Evolutionary conservation across 1,140 invertebrate genomes (phyloP), one percentile per base, ranked within the genome.

Genomic region (Agrypnia vestita): DNA sequence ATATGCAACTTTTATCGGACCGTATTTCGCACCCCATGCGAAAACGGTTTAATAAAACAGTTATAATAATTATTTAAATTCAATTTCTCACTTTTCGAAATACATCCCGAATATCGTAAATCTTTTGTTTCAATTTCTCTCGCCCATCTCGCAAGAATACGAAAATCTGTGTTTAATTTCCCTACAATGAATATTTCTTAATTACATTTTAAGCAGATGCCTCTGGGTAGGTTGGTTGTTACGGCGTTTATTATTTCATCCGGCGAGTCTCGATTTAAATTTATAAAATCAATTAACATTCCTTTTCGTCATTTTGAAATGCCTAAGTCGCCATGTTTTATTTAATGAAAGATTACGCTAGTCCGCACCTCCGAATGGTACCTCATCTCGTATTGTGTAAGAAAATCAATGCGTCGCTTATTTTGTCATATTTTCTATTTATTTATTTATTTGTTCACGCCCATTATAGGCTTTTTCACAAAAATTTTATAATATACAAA

Each of bases 251-350:
- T 69, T 69, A 69, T 46, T 49, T 15, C 17, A 49, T 64, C 61
- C 35, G 13, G 6, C 8, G 4, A 69, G 35, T 44, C 10, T 71
- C 10, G 67, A 71, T 71, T 49, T 71, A 25, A 71, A 71, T 71
- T 71, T 51, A 71, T 51, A 49, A 71, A 71, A 71, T 71, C 67
- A 71, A 71, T 71, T 71, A 49, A 71, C 46, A 71, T 71, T 71
- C 67, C 67, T 17, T 71, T 15, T 71, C 44, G 10, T n/a, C 35
- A n/a, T 44, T 67, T 67, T 44, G 62, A 15, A 67, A 9, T 67
- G 44, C 15, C 15, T 67, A 67, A 15, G 17, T 67, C n/a, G 25
- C 10, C 61, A 47, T 47, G 44, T 67, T 67, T 67, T 67, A 67
- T 67, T 67, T 44, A n/a, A 67, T 44, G 8, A 43, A 7, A 67